These are phyloP conservation scores for Dallia pectoralis DNA, from an alignment of 2,797 vertebrate genomes.

Conservation along the genomic window DNA sequence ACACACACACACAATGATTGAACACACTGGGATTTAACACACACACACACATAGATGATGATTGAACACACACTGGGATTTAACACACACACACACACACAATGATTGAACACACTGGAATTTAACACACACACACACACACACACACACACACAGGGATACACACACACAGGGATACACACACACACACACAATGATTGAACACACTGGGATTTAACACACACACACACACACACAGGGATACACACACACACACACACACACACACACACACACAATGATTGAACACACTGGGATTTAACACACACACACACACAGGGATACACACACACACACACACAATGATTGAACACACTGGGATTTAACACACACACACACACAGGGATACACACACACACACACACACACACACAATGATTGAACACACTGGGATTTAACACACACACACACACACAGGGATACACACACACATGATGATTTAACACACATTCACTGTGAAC, in stretches of 20 bases:
- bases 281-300: no score
- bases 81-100: background rate
- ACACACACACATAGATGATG: no score
- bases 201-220: background rate
- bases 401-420: background rate
- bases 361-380: background rate
- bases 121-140: no score
- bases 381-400: no score
- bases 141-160: constrained; percentile 2
- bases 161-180: background rate
- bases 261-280: background rate
- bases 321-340: background rate
- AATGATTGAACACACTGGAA: no score
- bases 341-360: no score
- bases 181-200: constrained; percentile 8
- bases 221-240: constrained; percentile 1
- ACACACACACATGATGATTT: background rate
- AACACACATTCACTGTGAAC: constrained; percentile 1
- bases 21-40: background rate
- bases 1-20: background rate
- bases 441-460: constrained; percentile 2
- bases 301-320: constrained; percentile 1
- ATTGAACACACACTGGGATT: no score
- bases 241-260: no score
- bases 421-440: background rate